Evolutionary conservation across 2,888 invertebrate genomes (phyloP).

Genomic region (Cabera pusaria): DNA sequence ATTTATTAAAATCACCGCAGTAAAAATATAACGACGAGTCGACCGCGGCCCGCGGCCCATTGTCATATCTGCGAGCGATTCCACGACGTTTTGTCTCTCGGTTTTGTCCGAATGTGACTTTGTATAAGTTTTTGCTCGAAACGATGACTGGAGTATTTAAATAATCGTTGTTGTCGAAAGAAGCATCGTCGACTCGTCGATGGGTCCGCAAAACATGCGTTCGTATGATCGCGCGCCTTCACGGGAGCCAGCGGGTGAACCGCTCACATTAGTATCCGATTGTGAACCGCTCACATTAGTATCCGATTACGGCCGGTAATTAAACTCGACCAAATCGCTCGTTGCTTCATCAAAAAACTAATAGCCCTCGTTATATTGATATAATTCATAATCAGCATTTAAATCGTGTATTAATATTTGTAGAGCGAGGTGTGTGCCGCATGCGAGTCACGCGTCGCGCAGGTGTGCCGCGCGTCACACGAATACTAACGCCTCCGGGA

Average conservation of each 20-base stretch:
- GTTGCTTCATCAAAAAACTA: constrained; percentile 30
- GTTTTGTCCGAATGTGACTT: too few relatives aligned
- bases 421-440: constrained; percentile 25
- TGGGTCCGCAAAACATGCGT: too few relatives aligned
- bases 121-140: too few relatives aligned
- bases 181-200: too few relatives aligned
- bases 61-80: too few relatives aligned
- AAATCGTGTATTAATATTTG: constrained; percentile 35
- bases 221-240: too few relatives aligned
- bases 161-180: too few relatives aligned
- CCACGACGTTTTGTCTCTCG: too few relatives aligned
- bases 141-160: too few relatives aligned
- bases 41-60: background rate
- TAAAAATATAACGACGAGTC: constrained; percentile 9
- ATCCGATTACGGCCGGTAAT: constrained; percentile 12
- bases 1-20: constrained; percentile 10
- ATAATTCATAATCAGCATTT: constrained; percentile 41
- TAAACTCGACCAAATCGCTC: constrained; percentile 24
- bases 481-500: constrained; percentile 46
- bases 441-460: constrained; percentile 56
- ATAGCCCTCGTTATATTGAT: constrained; percentile 28
- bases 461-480: constrained; percentile 65
- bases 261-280: too few relatives aligned
- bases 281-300: too few relatives aligned
- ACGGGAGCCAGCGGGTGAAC: too few relatives aligned